These are phyloP conservation scores for Magallana nippona DNA, from an alignment of 2,888 invertebrate species.

Conservation along the genomic window DNA sequence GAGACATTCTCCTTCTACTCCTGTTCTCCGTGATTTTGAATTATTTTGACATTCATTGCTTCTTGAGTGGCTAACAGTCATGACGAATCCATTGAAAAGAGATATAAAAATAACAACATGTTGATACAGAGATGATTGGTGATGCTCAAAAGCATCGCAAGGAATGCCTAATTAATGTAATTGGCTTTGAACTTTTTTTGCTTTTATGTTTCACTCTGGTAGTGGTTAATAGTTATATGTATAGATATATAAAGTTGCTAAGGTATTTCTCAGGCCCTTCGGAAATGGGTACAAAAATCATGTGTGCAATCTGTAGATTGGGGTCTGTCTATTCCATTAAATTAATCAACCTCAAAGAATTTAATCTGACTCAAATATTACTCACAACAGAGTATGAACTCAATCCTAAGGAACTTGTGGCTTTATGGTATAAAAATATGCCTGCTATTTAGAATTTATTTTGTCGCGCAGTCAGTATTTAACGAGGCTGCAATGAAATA, in stretches of 20 bases:
- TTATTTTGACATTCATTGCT: slow-evolving; percentile 29
- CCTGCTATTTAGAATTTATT: slow-evolving; percentile 17
- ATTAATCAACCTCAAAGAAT: background rate
- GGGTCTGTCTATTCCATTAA: background rate
- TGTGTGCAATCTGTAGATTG: background rate
- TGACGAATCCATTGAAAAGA: background rate
- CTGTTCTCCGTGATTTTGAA: background rate
- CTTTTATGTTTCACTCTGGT: background rate
- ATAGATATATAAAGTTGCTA: background rate
- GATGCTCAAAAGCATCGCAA: background rate
- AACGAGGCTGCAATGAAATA: background rate
- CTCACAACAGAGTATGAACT: slow-evolving; percentile 5
- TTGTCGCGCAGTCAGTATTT: background rate
- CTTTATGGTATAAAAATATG: slow-evolving; percentile 6
- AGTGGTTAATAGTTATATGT: background rate
- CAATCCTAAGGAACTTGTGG: background rate
- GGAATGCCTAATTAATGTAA: slow-evolving; percentile 13
- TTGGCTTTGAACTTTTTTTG: background rate
- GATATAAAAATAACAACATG: slow-evolving; percentile 24
- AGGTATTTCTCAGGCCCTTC: background rate
- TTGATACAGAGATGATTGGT: slow-evolving; percentile 1
- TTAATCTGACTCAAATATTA: slow-evolving; percentile 22
- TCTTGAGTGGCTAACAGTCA: background rate
- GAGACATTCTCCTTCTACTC: background rate
- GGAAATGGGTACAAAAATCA: background rate